A percentile compares a stretch with the other conserved stretches of the same genome.
Evolutionary conservation across 2,113 vertebrate genomes (phyloP).

Genomic region (Regulus satrapa): DNA sequence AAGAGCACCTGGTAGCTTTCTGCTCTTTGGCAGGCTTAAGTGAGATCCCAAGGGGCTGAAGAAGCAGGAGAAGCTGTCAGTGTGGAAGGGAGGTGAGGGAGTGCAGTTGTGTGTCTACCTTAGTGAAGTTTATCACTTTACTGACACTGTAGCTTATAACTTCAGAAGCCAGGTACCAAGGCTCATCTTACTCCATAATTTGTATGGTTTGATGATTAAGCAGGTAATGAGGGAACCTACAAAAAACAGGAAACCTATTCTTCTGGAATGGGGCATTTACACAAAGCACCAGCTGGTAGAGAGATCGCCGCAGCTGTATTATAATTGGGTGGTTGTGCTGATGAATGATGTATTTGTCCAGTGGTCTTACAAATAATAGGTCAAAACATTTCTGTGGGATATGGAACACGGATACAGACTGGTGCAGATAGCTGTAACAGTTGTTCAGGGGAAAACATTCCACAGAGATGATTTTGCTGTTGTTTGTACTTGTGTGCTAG

Average conservation of each 20-base stretch:
- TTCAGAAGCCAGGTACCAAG: not conserved
- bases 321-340: constrained; percentile 46
- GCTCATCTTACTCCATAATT: not conserved
- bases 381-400: constrained; percentile 26
- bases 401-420: not conserved
- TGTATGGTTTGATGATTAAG: constrained; percentile 31
- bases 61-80: not conserved
- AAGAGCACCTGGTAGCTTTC: not conserved
- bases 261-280: constrained; percentile 22
- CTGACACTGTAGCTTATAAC: not conserved
- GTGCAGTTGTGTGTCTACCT: not conserved
- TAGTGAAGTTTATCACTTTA: not conserved
- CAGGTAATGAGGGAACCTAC: constrained; percentile 2
- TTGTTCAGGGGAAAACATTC: not conserved
- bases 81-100: not conserved
- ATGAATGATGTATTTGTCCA: constrained; percentile 39
- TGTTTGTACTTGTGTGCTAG: not conserved
- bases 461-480: not conserved
- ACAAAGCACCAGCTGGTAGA: constrained; percentile 43
- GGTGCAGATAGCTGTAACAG: not conserved
- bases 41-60: not conserved
- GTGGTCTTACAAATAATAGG: constrained; percentile 34
- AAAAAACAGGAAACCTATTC: not conserved
- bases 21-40: not conserved
- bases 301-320: not conserved